phyloP scores from a whole-genome alignment of 2,888 invertebrate species.

The Phortica okadai region DNA sequence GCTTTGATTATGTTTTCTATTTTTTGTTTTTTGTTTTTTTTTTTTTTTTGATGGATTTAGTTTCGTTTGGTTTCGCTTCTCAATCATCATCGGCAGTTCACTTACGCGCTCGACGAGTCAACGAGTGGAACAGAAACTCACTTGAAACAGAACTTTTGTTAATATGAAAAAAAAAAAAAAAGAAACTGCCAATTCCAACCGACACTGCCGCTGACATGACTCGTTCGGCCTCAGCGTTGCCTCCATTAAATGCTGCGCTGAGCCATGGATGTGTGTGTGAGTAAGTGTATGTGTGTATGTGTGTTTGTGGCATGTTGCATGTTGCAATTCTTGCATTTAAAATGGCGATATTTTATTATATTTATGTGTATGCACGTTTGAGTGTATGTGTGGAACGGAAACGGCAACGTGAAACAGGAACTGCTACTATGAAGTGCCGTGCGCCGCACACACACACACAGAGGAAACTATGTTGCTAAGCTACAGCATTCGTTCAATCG shows the following conservation, averaged over 20 bases:
- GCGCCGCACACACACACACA: not conserved
- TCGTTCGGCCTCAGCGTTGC: not conserved
- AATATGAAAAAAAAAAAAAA: not conserved
- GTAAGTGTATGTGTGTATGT: not conserved
- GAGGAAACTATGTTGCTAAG: not conserved
- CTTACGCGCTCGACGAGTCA: slow-evolving; percentile 12
- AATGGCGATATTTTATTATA: slow-evolving; percentile 22
- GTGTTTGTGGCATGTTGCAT: not conserved
- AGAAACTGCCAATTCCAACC: slow-evolving; percentile 6
- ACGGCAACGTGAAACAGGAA: not conserved
- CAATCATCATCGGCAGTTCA: not conserved
- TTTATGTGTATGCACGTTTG: not conserved
- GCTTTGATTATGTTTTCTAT: not conserved
- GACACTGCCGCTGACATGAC: not conserved
- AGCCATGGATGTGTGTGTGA: not conserved
- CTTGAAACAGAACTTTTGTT: slow-evolving; percentile 3
- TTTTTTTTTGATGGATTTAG: not conserved
- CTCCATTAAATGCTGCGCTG: not conserved
- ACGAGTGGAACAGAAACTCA: not conserved
- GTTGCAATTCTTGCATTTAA: not conserved
- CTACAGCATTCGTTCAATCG: no score
- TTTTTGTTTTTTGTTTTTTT: no score
- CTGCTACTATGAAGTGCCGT: not conserved
- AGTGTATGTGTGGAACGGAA: not conserved
- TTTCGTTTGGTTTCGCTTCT: not conserved